Conservation (phyloP, 2,888 invertebrate genomes). For the Hipparchia sbordonii region DNA sequence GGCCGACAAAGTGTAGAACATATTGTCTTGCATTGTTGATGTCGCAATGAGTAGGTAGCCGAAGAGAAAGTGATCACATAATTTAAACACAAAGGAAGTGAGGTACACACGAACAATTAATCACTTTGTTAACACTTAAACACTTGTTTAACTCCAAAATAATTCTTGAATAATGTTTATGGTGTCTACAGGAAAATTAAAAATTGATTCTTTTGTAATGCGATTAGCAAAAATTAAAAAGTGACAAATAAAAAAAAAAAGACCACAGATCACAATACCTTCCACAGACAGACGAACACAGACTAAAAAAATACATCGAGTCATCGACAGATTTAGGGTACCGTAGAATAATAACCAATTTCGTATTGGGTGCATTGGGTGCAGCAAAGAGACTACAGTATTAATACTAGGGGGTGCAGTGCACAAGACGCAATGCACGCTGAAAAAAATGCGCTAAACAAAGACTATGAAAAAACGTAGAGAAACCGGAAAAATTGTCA, state of each 20-base stretch:
- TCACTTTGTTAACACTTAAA: not conserved
- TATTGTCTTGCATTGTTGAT: slow-evolving; percentile 63
- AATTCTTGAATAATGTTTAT: not conserved
- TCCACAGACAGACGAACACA: no score
- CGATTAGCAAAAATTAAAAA: no score
- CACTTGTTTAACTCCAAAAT: slow-evolving; percentile 1
- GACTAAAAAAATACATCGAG: no score
- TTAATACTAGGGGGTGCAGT: no score
- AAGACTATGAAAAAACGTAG: not conserved
- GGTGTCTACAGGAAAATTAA: no score
- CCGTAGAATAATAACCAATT: no score
- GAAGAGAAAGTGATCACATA: slow-evolving; percentile 70
- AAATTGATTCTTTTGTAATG: not conserved
- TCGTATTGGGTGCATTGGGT: no score
- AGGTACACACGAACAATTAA: not conserved
- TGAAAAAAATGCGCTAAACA: no score
- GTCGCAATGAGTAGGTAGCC: slow-evolving; percentile 64
- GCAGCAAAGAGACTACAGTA: no score
- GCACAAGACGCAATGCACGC: not conserved
- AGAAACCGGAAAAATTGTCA: not conserved
- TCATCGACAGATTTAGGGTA: no score
- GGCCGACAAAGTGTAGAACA: slow-evolving; percentile 50
- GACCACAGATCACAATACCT: no score
- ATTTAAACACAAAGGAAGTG: slow-evolving; percentile 48
- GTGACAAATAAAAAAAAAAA: no score